Conservation (phyloP, 23 tunicate genomes). For the Aplidium turbinatum region DNA sequence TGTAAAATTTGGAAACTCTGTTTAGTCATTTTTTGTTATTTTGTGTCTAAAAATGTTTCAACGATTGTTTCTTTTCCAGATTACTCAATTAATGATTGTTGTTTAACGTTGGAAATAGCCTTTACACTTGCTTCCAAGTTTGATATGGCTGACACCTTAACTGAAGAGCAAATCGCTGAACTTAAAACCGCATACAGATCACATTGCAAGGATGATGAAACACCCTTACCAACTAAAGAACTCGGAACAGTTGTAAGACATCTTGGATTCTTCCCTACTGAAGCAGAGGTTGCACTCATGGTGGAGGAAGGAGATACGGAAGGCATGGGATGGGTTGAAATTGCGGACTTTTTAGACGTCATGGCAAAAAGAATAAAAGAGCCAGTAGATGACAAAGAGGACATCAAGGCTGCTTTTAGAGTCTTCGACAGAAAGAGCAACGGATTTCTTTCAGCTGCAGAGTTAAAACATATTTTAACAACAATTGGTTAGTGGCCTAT, state of each 20-base stretch:
- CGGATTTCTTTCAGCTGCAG: slow-evolving; percentile 61
- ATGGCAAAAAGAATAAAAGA: slow-evolving; percentile 52
- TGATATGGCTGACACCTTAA: slow-evolving; percentile 43
- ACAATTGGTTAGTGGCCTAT: slow-evolving; percentile 33
- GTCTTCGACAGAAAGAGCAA: slow-evolving; percentile 52
- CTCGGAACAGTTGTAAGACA: slow-evolving; percentile 48
- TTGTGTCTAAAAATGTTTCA: no score
- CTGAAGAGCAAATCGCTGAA: slow-evolving; percentile 68
- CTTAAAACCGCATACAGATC: slow-evolving; percentile 54
- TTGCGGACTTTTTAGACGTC: slow-evolving; percentile 49
- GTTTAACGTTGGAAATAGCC: no score
- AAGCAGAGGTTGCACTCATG: slow-evolving; percentile 43
- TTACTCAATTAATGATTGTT: no score
- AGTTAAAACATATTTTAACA: slow-evolving; percentile 47
- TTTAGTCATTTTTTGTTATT: no score
- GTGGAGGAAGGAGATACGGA: slow-evolving; percentile 55
- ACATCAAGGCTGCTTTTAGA: slow-evolving; percentile 42
- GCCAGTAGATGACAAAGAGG: slow-evolving; percentile 42
- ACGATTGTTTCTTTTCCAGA: no score
- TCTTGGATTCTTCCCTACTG: slow-evolving; percentile 50
- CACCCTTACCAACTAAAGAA: slow-evolving; percentile 45
- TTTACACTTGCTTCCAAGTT: no score
- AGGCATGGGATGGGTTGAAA: slow-evolving; percentile 73
- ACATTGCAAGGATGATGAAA: slow-evolving; percentile 49
- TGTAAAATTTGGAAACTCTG: no score